These are phyloP conservation scores for Paramuricea clavata DNA, from an alignment of 92 coral and sea anemone genomes.

Conservation along the genomic window DNA sequence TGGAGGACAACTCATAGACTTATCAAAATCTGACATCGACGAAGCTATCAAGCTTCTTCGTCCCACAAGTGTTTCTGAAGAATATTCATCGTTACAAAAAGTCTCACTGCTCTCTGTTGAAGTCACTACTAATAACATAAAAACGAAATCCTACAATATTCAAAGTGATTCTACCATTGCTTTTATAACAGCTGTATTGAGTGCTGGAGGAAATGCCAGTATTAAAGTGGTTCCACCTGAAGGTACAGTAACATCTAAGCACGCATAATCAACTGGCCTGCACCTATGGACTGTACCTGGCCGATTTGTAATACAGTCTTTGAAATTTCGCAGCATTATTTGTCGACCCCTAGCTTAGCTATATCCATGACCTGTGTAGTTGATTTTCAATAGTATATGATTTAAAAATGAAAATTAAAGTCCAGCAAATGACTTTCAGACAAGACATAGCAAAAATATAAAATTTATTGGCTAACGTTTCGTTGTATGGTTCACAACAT, in stretches of 20 bases:
- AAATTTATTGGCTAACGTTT: no score
- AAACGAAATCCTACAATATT: slow-evolving; percentile 19
- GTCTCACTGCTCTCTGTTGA: slow-evolving; percentile 53
- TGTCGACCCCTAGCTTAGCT: no score
- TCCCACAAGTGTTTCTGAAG: slow-evolving; percentile 25
- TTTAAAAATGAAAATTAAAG: no score
- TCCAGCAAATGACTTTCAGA: no score
- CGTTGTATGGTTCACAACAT: no score
- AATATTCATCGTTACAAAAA: slow-evolving; percentile 35
- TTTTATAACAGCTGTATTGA: neutral
- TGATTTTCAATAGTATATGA: no score
- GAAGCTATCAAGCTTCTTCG: slow-evolving; percentile 65
- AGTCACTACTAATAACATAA: slow-evolving; percentile 12
- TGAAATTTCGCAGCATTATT: no score
- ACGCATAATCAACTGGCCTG: no score
- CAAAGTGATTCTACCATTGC: slow-evolving; percentile 50
- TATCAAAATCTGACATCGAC: slow-evolving; percentile 39
- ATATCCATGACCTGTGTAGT: no score
- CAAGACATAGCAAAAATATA: no score
- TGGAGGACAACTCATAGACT: slow-evolving; percentile 67
- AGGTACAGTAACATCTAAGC: slow-evolving; percentile 39
- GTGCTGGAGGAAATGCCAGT: neutral
- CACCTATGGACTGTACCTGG: no score
- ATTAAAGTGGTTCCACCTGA: neutral
- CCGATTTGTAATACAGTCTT: no score